Evolutionary conservation across 2,888 invertebrate genomes (phyloP).

Genomic region (Osedax fenrisi): DNA sequence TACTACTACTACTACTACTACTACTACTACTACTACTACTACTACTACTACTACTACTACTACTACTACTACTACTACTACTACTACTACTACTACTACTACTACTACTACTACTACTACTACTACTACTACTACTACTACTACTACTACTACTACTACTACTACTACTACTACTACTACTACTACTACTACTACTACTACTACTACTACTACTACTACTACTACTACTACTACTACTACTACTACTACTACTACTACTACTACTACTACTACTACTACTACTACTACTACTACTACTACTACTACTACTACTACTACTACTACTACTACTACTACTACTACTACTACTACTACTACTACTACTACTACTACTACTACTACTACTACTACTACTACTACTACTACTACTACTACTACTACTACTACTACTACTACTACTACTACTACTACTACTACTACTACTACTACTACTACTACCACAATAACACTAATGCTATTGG

Average conservation of each 20-base stretch:
- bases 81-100: no score
- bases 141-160: constrained; percentile 23
- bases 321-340: constrained; percentile 21
- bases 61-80: no score
- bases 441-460: no score
- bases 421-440: no score
- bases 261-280: constrained; percentile 23
- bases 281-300: constrained; percentile 23
- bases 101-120: no score
- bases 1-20: no score
- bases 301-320: constrained; percentile 23
- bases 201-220: constrained; percentile 22
- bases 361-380: constrained; percentile 23
- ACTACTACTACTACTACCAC: no score
- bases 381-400: constrained; percentile 23
- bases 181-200: constrained; percentile 23
- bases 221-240: constrained; percentile 23
- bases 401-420: constrained; percentile 23
- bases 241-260: constrained; percentile 23
- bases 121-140: no score
- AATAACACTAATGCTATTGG: no score
- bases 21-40: no score
- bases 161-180: constrained; percentile 23
- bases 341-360: constrained; percentile 23
- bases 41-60: no score